phyloP scores from a whole-genome alignment of 2,113 vertebrate species.

The Coptodon bakossiorum region DNA sequence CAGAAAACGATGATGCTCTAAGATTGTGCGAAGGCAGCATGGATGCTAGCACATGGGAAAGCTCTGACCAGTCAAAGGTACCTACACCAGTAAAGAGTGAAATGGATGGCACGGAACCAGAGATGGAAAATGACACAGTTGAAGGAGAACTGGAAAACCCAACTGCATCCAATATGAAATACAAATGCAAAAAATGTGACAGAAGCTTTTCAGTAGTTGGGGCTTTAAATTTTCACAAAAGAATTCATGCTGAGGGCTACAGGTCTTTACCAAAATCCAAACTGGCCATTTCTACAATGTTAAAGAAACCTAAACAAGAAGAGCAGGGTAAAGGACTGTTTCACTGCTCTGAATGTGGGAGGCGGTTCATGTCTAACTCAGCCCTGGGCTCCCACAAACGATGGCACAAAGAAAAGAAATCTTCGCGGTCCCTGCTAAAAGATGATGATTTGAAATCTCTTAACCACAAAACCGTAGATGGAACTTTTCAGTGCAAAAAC shows the following conservation, averaged over 20 bases:
- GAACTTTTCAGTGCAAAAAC: slow-evolving; percentile 56
- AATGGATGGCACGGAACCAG: background rate
- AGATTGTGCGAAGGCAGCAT: background rate
- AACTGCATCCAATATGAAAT: slow-evolving; percentile 39
- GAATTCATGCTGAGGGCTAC: slow-evolving; percentile 46
- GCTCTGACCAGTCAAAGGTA: background rate
- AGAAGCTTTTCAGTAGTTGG: slow-evolving; percentile 64
- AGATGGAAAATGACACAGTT: background rate
- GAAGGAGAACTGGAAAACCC: background rate
- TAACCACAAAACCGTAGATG: slow-evolving; percentile 11
- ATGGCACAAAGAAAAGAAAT: slow-evolving; percentile 69
- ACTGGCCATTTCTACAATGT: background rate
- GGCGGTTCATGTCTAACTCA: slow-evolving; percentile 64
- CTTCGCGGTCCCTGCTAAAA: slow-evolving; percentile 15
- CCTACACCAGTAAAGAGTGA: background rate
- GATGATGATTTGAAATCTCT: slow-evolving; percentile 28
- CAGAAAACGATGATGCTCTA: background rate
- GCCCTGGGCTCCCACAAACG: slow-evolving; percentile 71
- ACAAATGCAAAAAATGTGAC: slow-evolving; percentile 66
- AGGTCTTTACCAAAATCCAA: slow-evolving; percentile 12
- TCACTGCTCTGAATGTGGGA: slow-evolving; percentile 69
- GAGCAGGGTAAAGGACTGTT: slow-evolving; percentile 42
- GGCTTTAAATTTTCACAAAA: slow-evolving; percentile 71
- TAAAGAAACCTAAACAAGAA: slow-evolving; percentile 9
- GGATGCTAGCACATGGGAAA: background rate